phyloP scores from a whole-genome alignment of 2,797 vertebrate genomes.

The Trichosurus vulpecula region DNA sequence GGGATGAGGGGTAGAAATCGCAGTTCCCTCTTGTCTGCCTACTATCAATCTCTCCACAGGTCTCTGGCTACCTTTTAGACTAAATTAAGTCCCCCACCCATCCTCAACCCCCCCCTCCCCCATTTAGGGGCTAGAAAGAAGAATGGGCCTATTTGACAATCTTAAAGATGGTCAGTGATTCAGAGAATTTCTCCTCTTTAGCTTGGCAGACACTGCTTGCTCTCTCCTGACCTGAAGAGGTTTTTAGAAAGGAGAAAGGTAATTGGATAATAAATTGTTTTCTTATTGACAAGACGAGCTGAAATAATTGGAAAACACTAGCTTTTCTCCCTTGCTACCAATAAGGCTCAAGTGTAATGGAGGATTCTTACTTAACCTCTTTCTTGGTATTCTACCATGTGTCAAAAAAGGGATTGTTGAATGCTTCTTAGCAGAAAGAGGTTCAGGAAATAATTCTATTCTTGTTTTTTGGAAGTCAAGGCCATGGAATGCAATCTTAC shows the following conservation, averaged over 20 bases:
- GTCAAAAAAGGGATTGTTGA: neutral
- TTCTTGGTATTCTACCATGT: constrained; percentile 16
- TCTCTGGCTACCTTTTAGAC: neutral
- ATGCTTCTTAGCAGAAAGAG: neutral
- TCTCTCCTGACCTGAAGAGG: constrained; percentile 57
- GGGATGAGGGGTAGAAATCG: neutral
- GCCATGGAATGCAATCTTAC: neutral
- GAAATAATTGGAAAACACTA: constrained; percentile 41
- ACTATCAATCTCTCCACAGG: neutral
- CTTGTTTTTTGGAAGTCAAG: neutral
- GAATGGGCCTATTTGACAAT: constrained; percentile 57
- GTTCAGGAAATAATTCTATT: neutral
- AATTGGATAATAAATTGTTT: constrained; percentile 72
- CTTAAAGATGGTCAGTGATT: constrained; percentile 71
- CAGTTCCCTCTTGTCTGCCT: neutral
- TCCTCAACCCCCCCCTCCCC: neutral
- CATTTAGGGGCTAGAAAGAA: constrained; percentile 22
- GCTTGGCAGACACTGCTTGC: constrained; percentile 54
- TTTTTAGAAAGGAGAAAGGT: constrained; percentile 54
- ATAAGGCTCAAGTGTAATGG: constrained; percentile 35
- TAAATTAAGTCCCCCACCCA: neutral
- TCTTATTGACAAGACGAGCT: constrained; percentile 70
- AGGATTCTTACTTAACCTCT: neutral
- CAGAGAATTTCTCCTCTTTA: constrained; percentile 73
- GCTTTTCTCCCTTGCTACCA: constrained; percentile 34